Evolutionary conservation across 2,113 vertebrate genomes (phyloP).

Genomic region (Pedetes capensis): DNA sequence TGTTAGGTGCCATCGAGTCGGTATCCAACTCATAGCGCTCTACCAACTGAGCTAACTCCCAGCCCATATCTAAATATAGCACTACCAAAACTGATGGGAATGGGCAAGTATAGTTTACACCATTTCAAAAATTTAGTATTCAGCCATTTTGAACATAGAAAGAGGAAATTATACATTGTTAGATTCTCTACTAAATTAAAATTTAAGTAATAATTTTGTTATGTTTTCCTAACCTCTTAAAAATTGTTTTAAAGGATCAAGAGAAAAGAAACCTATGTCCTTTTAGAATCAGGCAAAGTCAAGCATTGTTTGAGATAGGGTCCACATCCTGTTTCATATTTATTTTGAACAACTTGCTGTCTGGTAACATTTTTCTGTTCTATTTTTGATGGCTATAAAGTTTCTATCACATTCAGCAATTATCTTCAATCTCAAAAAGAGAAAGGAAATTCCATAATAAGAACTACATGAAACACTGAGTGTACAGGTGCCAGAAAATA

Average conservation of each 20-base stretch:
- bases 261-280: not conserved
- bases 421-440: constrained; percentile 83
- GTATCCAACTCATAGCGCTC: too few species aligned
- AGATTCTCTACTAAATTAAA: constrained; percentile 35
- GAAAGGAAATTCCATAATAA: constrained; percentile 81
- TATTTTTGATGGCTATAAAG: constrained; percentile 81
- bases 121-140: not conserved
- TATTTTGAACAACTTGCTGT: constrained; percentile 79
- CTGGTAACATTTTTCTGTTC: constrained; percentile 83
- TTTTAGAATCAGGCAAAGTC: not conserved
- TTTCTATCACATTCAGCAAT: constrained; percentile 80
- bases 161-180: not conserved
- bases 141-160: constrained; percentile 3
- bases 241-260: not conserved
- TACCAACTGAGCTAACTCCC: too few species aligned
- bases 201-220: not conserved
- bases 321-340: constrained; percentile 77
- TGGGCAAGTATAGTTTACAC: not conserved
- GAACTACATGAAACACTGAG: constrained; percentile 70
- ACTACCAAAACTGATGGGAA: not conserved
- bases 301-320: not conserved
- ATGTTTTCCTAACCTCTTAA: not conserved
- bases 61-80: not conserved
- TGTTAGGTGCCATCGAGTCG: too few species aligned
- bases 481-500: constrained; percentile 78